Conservation (phyloP, 2,113 vertebrate species). For the Cathartes aura region DNA sequence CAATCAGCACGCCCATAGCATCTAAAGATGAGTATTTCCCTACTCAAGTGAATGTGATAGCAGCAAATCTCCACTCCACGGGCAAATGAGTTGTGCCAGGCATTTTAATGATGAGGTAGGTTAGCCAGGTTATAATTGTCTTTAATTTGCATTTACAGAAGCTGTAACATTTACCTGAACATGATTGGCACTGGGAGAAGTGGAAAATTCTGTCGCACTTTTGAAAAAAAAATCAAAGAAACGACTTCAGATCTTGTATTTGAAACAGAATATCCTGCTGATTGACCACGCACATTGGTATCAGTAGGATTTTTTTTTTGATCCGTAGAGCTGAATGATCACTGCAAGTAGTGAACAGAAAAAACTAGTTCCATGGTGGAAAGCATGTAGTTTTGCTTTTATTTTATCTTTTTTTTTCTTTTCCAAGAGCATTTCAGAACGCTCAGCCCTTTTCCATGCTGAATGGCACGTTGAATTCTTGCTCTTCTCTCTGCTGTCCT, state of each 20-base stretch:
- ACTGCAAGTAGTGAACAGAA: neutral
- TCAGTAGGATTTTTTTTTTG: conserved; percentile 12
- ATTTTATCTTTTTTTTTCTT: neutral
- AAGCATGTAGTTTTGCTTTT: neutral
- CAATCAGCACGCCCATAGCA: neutral
- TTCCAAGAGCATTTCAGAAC: neutral
- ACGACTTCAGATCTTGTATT: conserved; percentile 26
- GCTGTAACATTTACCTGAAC: conserved; percentile 46
- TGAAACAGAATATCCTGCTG: conserved; percentile 61
- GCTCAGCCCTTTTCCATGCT: neutral
- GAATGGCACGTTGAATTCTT: neutral
- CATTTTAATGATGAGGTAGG: conserved; percentile 39
- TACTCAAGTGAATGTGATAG: neutral
- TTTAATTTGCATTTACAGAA: conserved; percentile 54
- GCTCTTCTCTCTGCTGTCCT: neutral
- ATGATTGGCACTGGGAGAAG: conserved; percentile 8
- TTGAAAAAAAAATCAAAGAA: conserved; percentile 44
- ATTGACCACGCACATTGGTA: neutral
- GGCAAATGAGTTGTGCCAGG: neutral
- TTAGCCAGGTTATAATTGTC: conserved; percentile 56
- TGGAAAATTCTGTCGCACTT: neutral
- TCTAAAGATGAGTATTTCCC: neutral
- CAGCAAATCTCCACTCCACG: neutral
- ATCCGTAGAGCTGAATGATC: neutral
- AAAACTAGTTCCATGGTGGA: neutral